These are phyloP conservation scores for Thymelicus lineola DNA, from an alignment of 2,888 invertebrate genomes.

Conservation along the genomic window DNA sequence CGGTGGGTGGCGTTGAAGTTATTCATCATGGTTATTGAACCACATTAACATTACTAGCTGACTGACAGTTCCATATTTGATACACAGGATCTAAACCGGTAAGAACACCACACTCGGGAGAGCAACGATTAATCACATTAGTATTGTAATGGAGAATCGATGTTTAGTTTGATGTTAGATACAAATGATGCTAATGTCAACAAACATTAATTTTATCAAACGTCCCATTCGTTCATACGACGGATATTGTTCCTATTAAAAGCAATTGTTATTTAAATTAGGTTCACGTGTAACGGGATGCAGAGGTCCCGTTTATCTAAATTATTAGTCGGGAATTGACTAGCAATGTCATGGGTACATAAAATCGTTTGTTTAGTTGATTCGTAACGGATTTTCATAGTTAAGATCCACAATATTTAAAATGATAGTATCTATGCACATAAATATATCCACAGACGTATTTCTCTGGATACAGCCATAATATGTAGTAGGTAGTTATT, in stretches of 20 bases:
- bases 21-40: slow-evolving; percentile 49
- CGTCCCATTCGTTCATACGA: slow-evolving; percentile 27
- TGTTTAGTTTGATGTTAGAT: slow-evolving; percentile 32
- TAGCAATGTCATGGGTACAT: slow-evolving; percentile 6
- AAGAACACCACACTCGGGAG: slow-evolving; percentile 35
- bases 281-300: slow-evolving; percentile 33
- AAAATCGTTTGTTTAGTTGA: not conserved
- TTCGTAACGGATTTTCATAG: not conserved
- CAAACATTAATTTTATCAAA: slow-evolving; percentile 37
- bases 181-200: slow-evolving; percentile 37
- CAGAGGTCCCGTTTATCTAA: slow-evolving; percentile 21
- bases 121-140: slow-evolving; percentile 35
- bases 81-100: slow-evolving; percentile 48
- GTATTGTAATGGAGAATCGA: slow-evolving; percentile 33
- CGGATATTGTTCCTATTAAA: slow-evolving; percentile 26
- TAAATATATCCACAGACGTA: too few relatives aligned
- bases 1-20: slow-evolving; percentile 47
- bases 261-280: slow-evolving; percentile 36
- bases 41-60: slow-evolving; percentile 48
- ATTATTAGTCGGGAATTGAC: slow-evolving; percentile 22
- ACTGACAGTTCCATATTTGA: slow-evolving; percentile 50
- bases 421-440: too few relatives aligned
- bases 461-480: not conserved
- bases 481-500: not conserved
- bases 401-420: too few relatives aligned